Percentiles rank a stretch among this genome's conserved stretches.
These are phyloP conservation scores for Dreissena polymorpha DNA, from an alignment of 1,140 invertebrate species.

Conservation along the genomic window DNA sequence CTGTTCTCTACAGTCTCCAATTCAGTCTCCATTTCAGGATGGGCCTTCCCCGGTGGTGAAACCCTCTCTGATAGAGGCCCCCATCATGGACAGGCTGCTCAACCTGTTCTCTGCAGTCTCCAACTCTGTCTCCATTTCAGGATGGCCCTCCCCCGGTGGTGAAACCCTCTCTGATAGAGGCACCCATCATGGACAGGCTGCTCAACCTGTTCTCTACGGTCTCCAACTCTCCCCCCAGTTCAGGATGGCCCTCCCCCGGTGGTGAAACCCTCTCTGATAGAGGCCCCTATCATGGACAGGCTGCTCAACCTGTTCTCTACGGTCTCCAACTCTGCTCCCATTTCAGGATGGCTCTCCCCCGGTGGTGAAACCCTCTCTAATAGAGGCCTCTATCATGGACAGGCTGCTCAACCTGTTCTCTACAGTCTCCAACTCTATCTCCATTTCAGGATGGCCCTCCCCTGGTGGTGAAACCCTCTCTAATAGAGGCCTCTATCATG, in stretches of 20 bases:
- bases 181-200: slow-evolving; percentile 1
- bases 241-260: slow-evolving; percentile 37
- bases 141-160: slow-evolving; percentile 36
- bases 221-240: background rate
- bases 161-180: slow-evolving; percentile 36
- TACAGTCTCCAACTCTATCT: too few relatives aligned
- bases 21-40: slow-evolving; percentile 2
- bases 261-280: slow-evolving; percentile 32
- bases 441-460: slow-evolving; percentile 32
- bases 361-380: slow-evolving; percentile 34
- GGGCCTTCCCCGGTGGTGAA: slow-evolving; percentile 31
- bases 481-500: slow-evolving; percentile 21
- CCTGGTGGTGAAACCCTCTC: slow-evolving; percentile 33
- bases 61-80: slow-evolving; percentile 33
- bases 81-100: background rate
- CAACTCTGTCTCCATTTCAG: background rate
- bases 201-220: background rate
- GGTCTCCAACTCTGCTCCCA: too few relatives aligned
- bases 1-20: too few relatives aligned
- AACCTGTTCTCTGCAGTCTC: background rate
- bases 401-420: background rate
- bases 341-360: slow-evolving; percentile 33
- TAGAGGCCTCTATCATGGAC: slow-evolving; percentile 23
- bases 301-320: too few relatives aligned
- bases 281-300: too few relatives aligned